phyloP scores from a whole-genome alignment of 2,113 vertebrate species.

The Trematocara macrostoma region DNA sequence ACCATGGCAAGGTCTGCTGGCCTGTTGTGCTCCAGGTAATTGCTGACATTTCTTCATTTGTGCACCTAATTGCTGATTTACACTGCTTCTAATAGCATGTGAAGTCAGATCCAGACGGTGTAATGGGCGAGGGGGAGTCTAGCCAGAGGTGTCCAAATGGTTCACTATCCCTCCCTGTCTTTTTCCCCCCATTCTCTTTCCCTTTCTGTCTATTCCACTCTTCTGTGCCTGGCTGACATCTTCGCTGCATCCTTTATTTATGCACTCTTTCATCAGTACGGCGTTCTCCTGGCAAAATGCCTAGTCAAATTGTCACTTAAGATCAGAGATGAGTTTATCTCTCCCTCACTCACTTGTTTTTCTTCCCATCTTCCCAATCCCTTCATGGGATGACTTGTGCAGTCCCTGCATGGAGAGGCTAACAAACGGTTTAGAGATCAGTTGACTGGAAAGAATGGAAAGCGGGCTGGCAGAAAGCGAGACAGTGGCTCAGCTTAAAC shows the following conservation, averaged over 20 bases:
- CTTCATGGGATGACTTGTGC: slow-evolving; percentile 35
- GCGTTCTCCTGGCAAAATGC: slow-evolving; percentile 52
- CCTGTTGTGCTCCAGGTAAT: slow-evolving; percentile 54
- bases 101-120: slow-evolving; percentile 46
- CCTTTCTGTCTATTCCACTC: slow-evolving; percentile 48
- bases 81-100: slow-evolving; percentile 48
- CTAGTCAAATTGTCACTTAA: slow-evolving; percentile 72
- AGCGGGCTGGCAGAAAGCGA: slow-evolving; percentile 36
- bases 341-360: slow-evolving; percentile 33
- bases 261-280: slow-evolving; percentile 58
- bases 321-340: slow-evolving; percentile 59
- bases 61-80: slow-evolving; percentile 69
- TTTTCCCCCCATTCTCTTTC: background rate
- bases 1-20: slow-evolving; percentile 37
- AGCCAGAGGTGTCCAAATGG: slow-evolving; percentile 53
- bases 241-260: slow-evolving; percentile 69
- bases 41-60: slow-evolving; percentile 64
- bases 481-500: slow-evolving; percentile 42
- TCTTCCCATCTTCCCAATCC: slow-evolving; percentile 23
- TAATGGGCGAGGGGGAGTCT: slow-evolving; percentile 48
- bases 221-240: slow-evolving; percentile 32
- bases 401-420: slow-evolving; percentile 29
- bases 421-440: slow-evolving; percentile 61
- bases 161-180: slow-evolving; percentile 28
- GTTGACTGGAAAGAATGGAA: slow-evolving; percentile 65